A percentile compares a stretch with the other conserved stretches of the same genome.
Evolutionary conservation across 1,140 invertebrate genomes (phyloP).

Genomic region (Trigoniulus corallinus): DNA sequence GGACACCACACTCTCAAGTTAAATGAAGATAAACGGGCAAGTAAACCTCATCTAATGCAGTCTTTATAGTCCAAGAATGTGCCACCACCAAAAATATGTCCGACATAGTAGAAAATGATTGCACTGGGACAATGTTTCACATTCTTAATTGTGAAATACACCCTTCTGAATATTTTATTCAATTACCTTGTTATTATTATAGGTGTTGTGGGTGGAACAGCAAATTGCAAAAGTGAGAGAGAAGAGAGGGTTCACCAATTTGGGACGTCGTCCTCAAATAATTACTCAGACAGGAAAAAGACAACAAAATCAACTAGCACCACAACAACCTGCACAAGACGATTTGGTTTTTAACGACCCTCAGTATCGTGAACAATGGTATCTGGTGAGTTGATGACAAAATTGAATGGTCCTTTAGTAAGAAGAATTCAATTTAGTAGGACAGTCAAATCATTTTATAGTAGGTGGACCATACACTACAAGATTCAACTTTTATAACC

Average conservation of each 20-base stretch:
- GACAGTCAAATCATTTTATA: not conserved
- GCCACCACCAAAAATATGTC: constrained; percentile 12
- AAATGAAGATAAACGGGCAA: constrained; percentile 19
- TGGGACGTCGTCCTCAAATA: not conserved
- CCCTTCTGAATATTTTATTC: constrained; percentile 19
- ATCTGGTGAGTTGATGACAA: constrained; percentile 50
- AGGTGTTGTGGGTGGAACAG: constrained; percentile 53
- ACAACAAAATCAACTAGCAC: no score
- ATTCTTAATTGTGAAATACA: constrained; percentile 21
- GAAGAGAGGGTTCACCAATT: constrained; percentile 37
- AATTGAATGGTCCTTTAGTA: not conserved
- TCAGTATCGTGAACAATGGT: constrained; percentile 76
- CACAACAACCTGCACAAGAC: no score
- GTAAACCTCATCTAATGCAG: not conserved
- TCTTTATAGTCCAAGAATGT: not conserved
- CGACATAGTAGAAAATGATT: constrained; percentile 16
- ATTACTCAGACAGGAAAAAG: not conserved
- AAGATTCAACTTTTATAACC: no score
- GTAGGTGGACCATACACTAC: no score
- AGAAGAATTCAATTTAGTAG: not conserved
- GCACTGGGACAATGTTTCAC: constrained; percentile 16
- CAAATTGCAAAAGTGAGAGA: constrained; percentile 40
- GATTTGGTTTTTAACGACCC: constrained; percentile 55
- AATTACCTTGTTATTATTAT: constrained; percentile 8
- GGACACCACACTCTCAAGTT: constrained; percentile 19